Percentiles rank a stretch among this genome's conserved stretches.
Conservation (phyloP, 2,113 vertebrate species). For the Leptosomus discolor region DNA sequence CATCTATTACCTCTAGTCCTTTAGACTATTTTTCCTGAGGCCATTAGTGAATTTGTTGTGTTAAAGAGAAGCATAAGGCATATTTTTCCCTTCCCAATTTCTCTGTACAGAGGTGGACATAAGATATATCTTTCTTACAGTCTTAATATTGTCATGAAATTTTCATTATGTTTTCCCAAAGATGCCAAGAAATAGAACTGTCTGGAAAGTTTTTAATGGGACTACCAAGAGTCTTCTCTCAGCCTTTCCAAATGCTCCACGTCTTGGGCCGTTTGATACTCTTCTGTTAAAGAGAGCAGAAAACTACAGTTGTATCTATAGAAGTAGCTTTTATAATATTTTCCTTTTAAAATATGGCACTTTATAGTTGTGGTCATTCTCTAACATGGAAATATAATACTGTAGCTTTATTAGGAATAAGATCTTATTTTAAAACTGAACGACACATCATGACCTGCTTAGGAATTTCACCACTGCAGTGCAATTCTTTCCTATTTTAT, state of each 20-base stretch:
- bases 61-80: neutral
- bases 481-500: neutral
- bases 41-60: neutral
- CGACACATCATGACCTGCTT: neutral
- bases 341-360: neutral
- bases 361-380: neutral
- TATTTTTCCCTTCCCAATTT: neutral
- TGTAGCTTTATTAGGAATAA: neutral
- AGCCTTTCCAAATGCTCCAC: neutral
- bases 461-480: neutral
- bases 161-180: neutral
- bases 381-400: neutral
- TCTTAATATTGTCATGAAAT: neutral
- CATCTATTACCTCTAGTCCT: accelerated
- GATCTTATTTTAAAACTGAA: neutral
- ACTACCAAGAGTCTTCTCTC: neutral
- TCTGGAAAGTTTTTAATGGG: neutral
- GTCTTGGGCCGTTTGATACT: neutral
- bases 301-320: neutral
- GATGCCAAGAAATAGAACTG: neutral
- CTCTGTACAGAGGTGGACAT: neutral
- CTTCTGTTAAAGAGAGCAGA: neutral
- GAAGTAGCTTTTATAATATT: neutral
- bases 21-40: neutral
- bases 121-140: neutral